A percentile compares a stretch with the other conserved stretches of the same genome.
Conservation (phyloP, 2,888 invertebrate species). For the Galerucella calmariensis region DNA sequence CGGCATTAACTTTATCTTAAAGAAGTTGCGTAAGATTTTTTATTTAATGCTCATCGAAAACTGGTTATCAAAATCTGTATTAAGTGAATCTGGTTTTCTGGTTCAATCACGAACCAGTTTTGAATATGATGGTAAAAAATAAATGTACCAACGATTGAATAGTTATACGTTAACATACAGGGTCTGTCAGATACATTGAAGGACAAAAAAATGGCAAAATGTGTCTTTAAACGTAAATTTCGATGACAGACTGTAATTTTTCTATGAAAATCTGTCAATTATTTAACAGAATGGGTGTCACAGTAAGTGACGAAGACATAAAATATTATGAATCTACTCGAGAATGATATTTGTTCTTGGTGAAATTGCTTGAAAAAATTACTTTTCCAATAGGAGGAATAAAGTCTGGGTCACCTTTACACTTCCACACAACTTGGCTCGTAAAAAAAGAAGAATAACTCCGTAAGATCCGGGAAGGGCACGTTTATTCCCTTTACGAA, state of each 20-base stretch:
- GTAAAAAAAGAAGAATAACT: background rate
- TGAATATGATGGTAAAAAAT: conserved; percentile 4
- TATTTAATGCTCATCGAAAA: background rate
- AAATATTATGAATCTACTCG: too few species aligned
- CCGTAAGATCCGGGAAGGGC: background rate
- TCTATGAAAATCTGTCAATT: too few species aligned
- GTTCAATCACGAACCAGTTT: conserved; percentile 9
- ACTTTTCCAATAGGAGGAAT: too few species aligned
- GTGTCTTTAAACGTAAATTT: background rate
- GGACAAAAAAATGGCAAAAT: too few species aligned
- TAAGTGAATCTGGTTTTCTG: conserved; percentile 11
- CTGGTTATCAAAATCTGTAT: conserved; percentile 15
- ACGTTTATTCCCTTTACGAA: conserved; percentile 17
- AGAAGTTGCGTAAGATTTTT: conserved; percentile 5
- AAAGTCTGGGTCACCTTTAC: too few species aligned
- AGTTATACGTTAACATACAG: background rate
- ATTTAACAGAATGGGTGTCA: too few species aligned
- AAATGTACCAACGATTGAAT: background rate
- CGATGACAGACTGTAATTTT: too few species aligned
- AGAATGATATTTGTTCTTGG: too few species aligned
- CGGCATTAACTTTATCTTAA: background rate
- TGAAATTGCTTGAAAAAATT: too few species aligned
- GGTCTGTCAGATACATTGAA: background rate
- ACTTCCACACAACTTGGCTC: background rate
- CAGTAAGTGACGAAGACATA: too few species aligned